These are phyloP conservation scores for Pseudorasbora parva DNA, from an alignment of 2,113 vertebrate genomes.

Conservation along the genomic window DNA sequence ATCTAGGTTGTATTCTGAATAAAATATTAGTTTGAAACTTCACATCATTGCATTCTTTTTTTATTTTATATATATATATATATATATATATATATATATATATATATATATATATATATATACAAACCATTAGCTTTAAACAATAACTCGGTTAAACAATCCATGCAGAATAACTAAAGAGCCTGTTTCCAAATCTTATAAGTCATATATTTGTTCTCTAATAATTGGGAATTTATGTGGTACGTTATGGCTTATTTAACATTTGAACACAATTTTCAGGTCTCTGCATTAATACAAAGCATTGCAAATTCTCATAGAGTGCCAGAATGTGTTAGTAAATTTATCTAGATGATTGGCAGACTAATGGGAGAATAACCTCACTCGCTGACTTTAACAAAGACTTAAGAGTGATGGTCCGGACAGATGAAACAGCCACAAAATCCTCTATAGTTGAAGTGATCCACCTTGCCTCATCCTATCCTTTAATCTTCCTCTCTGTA, in stretches of 20 bases:
- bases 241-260: neutral
- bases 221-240: neutral
- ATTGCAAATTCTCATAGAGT: slow-evolving; percentile 1
- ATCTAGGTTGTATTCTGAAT: too few species aligned
- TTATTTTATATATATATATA: too few species aligned
- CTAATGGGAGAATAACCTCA: neutral
- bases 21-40: too few species aligned
- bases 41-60: too few species aligned
- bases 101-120: too few species aligned
- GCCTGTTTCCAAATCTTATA: neutral
- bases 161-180: too few species aligned
- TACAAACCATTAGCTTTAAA: too few species aligned
- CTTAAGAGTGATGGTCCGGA: neutral
- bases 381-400: neutral
- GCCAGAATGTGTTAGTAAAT: too few species aligned
- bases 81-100: too few species aligned
- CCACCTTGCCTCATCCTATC: neutral
- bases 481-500: slow-evolving; percentile 14
- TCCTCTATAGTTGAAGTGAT: slow-evolving; percentile 7
- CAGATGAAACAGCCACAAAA: neutral
- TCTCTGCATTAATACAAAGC: slow-evolving; percentile 15
- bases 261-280: neutral
- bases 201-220: neutral
- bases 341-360: slow-evolving; percentile 4
- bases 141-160: too few species aligned